Evolutionary conservation across 2,888 invertebrate species (phyloP).

Genomic region (Thysanoteuthis rhombus): DNA sequence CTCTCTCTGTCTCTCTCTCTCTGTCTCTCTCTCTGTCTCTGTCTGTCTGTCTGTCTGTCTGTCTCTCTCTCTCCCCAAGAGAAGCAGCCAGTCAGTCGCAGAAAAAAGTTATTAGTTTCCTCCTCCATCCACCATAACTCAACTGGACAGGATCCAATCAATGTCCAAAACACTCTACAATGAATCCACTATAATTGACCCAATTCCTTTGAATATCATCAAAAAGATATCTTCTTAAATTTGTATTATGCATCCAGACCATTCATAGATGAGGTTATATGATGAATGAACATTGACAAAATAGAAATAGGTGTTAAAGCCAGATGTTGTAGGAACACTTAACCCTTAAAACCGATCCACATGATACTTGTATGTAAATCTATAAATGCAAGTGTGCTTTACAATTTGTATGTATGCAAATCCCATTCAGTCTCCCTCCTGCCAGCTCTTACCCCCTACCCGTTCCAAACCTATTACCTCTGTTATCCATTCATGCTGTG

Average conservation of each 20-base stretch:
- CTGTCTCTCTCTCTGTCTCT: no score
- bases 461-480: neutral
- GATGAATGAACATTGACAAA: neutral
- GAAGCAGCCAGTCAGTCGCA: no score
- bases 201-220: neutral
- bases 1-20: no score
- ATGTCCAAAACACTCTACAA: neutral
- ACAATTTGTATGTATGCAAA: neutral
- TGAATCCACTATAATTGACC: neutral
- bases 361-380: neutral
- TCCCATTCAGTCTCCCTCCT: neutral
- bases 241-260: neutral
- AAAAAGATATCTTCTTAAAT: neutral
- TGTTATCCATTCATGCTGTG: neutral
- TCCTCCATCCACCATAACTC: no score
- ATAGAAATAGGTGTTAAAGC: no score
- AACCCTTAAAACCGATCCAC: neutral
- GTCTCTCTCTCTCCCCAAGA: no score
- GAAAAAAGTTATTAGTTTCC: no score
- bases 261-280: neutral
- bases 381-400: no score
- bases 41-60: no score
- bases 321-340: neutral
- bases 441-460: neutral
- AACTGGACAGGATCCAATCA: neutral